Evolutionary conservation across 2,888 invertebrate genomes (phyloP), one percentile per base, ranked within the genome.

Genomic region (Slavum lentiscoides): DNA sequence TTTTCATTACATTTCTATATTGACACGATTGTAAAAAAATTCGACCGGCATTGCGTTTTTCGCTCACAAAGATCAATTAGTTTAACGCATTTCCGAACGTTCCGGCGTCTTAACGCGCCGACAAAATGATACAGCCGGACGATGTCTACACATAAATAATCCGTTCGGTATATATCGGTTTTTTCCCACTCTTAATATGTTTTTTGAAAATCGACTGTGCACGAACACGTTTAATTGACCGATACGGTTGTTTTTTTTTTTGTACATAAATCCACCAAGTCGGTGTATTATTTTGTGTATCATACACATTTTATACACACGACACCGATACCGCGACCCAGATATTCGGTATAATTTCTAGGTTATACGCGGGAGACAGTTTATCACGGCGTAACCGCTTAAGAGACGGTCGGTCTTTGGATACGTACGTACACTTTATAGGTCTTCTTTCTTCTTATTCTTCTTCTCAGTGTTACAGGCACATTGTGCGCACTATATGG

Each of bases 291-390:
- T 43, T n/a, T 13, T 17, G 17, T 17, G 3, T 17, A 15, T 69
- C 8, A 17, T 55, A 55, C 49, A 30, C 30, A 30, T 30, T 30
- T 30, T 30, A 30, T n/a, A n/a, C n/a, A n/a, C n/a, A 13, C 62
- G 61, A 66, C 62, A 30, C 74, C 55, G 37, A 39, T 64, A 74
- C 23, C 58, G 66, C 23, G 3, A 21, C 30, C 30, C 30, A 17
- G 53, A n/a, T 39, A 15, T 19, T 69, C 4, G 64, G 64, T 58
- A 75, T 67, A 67, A 75, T 75, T 67, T 75, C 66, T 75, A 75
- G 75, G 75, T 75, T 68, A 67, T 11, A 43, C 39, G 43, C 66
- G 58, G 67, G 53, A 74, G 74, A 74, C 55, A 49, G 39, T 11
- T 66, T 21, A 74, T 53, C 66, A 55, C 53, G 15, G 37, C 74